phyloP scores from a whole-genome alignment of 2,888 invertebrate genomes.

The Holacanthella duospinosa region DNA sequence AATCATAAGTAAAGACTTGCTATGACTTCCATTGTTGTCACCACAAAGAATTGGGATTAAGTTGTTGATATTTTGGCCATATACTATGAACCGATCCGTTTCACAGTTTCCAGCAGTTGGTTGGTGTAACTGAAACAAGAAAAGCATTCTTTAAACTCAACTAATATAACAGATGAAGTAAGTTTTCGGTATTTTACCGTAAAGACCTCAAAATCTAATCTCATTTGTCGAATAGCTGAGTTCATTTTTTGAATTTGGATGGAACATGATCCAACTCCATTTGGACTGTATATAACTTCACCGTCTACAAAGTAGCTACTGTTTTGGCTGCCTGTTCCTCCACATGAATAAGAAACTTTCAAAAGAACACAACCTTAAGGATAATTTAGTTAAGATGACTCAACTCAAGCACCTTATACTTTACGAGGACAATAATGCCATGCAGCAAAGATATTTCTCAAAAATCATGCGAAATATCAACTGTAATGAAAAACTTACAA shows the following conservation, averaged over 20 bases:
- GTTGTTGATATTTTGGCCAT: slow-evolving; percentile 59
- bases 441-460: too few relatives aligned
- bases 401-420: too few relatives aligned
- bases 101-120: slow-evolving; percentile 59
- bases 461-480: not conserved
- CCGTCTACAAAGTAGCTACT: slow-evolving; percentile 64
- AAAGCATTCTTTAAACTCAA: not conserved
- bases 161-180: not conserved
- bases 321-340: slow-evolving; percentile 51
- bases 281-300: slow-evolving; percentile 42
- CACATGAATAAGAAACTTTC: slow-evolving; percentile 57
- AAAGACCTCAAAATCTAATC: slow-evolving; percentile 58
- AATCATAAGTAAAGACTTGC: slow-evolving; percentile 45
- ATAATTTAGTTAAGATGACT: too few relatives aligned
- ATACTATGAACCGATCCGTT: slow-evolving; percentile 58
- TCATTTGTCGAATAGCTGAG: slow-evolving; percentile 54
- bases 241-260: slow-evolving; percentile 55
- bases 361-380: slow-evolving; percentile 21
- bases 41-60: slow-evolving; percentile 63
- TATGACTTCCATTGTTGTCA: slow-evolving; percentile 62
- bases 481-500: slow-evolving; percentile 48
- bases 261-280: slow-evolving; percentile 50
- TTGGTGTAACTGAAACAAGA: slow-evolving; percentile 50
- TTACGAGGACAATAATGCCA: too few relatives aligned
- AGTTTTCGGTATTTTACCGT: slow-evolving; percentile 55